phyloP scores from a whole-genome alignment of 2,888 invertebrate species.

The Leptodirus hochenwartii region DNA sequence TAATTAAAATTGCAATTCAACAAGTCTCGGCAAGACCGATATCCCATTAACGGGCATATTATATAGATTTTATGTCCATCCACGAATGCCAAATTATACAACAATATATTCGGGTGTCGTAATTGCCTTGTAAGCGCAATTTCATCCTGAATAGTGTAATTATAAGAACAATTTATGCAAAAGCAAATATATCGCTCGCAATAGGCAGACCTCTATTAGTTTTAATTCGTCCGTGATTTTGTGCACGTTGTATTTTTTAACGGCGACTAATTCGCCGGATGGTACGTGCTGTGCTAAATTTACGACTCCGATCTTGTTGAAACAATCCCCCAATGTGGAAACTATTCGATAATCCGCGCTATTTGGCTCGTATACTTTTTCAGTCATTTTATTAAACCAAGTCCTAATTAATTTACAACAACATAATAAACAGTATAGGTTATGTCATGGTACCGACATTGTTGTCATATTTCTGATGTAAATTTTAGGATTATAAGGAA shows the following conservation, averaged over 20 bases:
- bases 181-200: slow-evolving; percentile 1
- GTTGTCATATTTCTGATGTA: too few species aligned
- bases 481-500: too few species aligned
- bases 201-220: slow-evolving; percentile 32
- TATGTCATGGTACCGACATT: too few species aligned
- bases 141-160: slow-evolving; percentile 46
- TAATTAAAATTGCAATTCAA: slow-evolving; percentile 54
- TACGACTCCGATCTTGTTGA: slow-evolving; percentile 49
- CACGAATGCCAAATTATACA: slow-evolving; percentile 59
- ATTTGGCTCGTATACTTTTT: slow-evolving; percentile 30
- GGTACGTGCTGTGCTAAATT: slow-evolving; percentile 50
- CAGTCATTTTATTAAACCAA: slow-evolving; percentile 10
- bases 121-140: slow-evolving; percentile 58
- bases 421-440: too few species aligned
- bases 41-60: slow-evolving; percentile 67
- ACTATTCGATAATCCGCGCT: slow-evolving; percentile 46
- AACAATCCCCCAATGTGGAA: slow-evolving; percentile 48
- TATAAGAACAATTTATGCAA: slow-evolving; percentile 10
- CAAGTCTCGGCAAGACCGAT: slow-evolving; percentile 67
- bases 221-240: slow-evolving; percentile 42
- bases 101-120: slow-evolving; percentile 61
- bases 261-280: slow-evolving; percentile 45
- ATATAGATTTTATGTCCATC: slow-evolving; percentile 59
- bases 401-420: too few species aligned
- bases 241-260: slow-evolving; percentile 62